Evolutionary conservation across 2,113 vertebrate genomes (phyloP), one percentile per base, ranked within the genome.

Genomic region (Chlorodrepanis virens): DNA sequence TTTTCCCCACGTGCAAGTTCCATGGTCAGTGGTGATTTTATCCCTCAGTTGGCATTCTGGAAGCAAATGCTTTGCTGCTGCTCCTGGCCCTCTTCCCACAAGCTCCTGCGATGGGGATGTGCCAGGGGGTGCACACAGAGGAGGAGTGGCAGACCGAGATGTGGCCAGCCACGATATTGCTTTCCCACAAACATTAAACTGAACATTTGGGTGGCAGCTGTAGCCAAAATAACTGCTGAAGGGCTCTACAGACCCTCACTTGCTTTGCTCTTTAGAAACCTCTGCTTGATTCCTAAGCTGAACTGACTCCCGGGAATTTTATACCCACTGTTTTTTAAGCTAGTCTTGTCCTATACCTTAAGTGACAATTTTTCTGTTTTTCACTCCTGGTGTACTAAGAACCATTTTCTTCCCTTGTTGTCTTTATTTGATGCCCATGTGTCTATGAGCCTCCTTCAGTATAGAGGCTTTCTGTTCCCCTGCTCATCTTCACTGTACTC

Each of bases 11-110:
- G 0, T 10, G 2, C 33, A 33, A 31, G 20, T 61, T 65, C 57
- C 24, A 31, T 0, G 0, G 27, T 42, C 77, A 80, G 50, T 33
- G 56, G 4, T 44, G 40, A 50, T 76, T 94, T 85, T 76, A 25
- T 71, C 24, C 35, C 60, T 67, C 21, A 31, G 0, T 0, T n/a
- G 49, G 11, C 2, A 3, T 50, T 86, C 37, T 64, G 4, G 1
- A 57, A 28, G 12, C 1, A 5, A 61, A 45, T 10, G 40, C 23
- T 69, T 45, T 2, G 1, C 52, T 8, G 1, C 39, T 84, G 50
- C 54, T 65, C 28, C 40, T 79, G 53, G 11, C 39, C 24, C 27
- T 53, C 21, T 63, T 33, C 19, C 10, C n/a, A 0, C 0, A 0
- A 33, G 64, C 40, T 69, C 40, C 68, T 61, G 50, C 1, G 0